Base-by-base conservation (phyloP, 2,888 invertebrate species). In the Heliothis peltigera region DNA sequence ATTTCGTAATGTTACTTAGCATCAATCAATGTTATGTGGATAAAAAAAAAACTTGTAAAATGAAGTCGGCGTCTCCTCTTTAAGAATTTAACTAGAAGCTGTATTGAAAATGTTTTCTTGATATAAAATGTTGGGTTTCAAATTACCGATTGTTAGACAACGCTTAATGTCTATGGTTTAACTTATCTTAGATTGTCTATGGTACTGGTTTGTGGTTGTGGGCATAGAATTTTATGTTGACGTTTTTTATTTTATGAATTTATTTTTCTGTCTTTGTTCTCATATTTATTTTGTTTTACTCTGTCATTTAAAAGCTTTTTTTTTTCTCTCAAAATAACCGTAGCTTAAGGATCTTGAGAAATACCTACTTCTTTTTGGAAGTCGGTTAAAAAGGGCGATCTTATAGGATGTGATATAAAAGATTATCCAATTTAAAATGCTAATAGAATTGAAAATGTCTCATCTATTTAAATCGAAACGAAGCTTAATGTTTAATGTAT, bases 131-230 rank as follows among this genome's bases (percentile, higher is more conserved):
- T 49, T 32, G 17, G 46, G 72, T 59, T 60, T 72, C 71, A 76
- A 64, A 54, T 72, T 75, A 64, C 72, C 54, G 76, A 76, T 72
- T 43, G 59, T 65, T 39, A 75, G 76, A 75, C 71, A 70, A 76
- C 53, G 61, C 19, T 49, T 47, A 49, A 66, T 71, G 61, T 59
- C 66, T 53, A 58, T 18, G 47, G 39, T 39, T 56, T 47, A 66
- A 70, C 7, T 62, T 48, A 74, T 72, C 74, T 66, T 62, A 74
- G 61, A 77, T 72, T 58, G 59, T 55, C 61, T 39, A 77, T 61
- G 47, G 54, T 43, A 49, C 59, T 32, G 53, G 76, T 70, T 75
- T 56, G 39, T 5, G 12, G 51, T 48, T 54, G 19, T 49, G 15
- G 39, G 22, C 22, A 25, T 43, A 28, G 18, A 43, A 15, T 21